Conservation (phyloP, 2,113 vertebrate species). For the Thymallus thymallus region DNA sequence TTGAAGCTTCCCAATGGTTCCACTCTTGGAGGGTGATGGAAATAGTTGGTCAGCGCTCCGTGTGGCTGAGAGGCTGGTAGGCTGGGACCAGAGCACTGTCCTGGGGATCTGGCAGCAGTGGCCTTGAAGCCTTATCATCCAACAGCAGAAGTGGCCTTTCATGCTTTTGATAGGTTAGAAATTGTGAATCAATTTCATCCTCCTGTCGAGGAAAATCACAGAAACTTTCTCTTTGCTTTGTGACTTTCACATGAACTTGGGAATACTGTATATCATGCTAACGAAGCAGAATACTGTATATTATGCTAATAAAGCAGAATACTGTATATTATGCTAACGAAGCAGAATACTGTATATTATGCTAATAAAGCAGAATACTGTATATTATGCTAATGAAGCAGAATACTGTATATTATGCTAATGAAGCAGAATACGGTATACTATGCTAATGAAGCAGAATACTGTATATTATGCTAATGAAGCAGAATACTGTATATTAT, state of each 20-base stretch:
- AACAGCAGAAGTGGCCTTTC: conserved; percentile 69
- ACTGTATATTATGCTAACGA: no score
- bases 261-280: not conserved
- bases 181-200: conserved; percentile 58
- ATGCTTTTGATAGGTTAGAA: conserved; percentile 70
- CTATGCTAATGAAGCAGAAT: no score
- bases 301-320: no score
- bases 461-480: no score
- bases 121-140: conserved; percentile 69
- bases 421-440: no score
- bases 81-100: conserved; percentile 31
- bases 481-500: no score
- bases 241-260: conserved; percentile 25
- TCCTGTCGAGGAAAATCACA: conserved; percentile 49
- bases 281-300: no score
- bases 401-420: no score
- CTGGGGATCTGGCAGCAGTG: conserved; percentile 45
- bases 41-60: conserved; percentile 55
- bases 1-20: conserved; percentile 44
- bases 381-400: no score
- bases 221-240: conserved; percentile 32
- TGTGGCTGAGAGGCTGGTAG: conserved; percentile 18
- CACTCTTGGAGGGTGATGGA: conserved; percentile 57
- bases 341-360: no score
- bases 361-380: no score